phyloP scores from a whole-genome alignment of 2,113 vertebrate genomes.

The Andinoacara biseriatus region DNA sequence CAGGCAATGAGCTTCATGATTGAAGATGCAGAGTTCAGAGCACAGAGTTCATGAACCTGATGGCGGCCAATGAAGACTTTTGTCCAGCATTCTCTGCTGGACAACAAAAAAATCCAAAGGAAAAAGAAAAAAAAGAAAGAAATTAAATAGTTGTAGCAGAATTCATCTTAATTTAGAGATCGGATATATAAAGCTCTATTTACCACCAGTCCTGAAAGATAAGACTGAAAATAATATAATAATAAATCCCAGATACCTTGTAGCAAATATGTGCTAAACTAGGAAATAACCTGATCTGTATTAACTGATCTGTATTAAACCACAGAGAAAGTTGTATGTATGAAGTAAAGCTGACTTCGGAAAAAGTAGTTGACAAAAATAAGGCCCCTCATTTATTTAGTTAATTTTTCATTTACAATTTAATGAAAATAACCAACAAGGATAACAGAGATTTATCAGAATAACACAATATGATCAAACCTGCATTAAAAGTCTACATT shows the following conservation, averaged over 20 bases:
- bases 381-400: background rate
- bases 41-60: background rate
- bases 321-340: background rate
- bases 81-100: background rate
- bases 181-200: background rate
- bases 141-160: background rate
- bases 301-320: background rate
- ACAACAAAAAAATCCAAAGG: background rate
- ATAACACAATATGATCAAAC: background rate
- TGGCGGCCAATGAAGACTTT: background rate
- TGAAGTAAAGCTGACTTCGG: background rate
- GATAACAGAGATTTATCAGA: background rate
- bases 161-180: background rate
- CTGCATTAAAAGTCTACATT: background rate
- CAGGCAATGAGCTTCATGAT: background rate
- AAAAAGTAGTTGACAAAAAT: background rate
- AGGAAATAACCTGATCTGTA: background rate
- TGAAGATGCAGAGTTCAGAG: background rate
- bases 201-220: background rate
- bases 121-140: background rate
- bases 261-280: background rate
- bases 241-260: background rate
- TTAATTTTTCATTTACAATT: background rate
- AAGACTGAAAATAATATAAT: background rate
- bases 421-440: background rate